These are phyloP conservation scores for Pardosa pseudoannulata DNA, from an alignment of 2,888 invertebrate species.

Conservation along the genomic window DNA sequence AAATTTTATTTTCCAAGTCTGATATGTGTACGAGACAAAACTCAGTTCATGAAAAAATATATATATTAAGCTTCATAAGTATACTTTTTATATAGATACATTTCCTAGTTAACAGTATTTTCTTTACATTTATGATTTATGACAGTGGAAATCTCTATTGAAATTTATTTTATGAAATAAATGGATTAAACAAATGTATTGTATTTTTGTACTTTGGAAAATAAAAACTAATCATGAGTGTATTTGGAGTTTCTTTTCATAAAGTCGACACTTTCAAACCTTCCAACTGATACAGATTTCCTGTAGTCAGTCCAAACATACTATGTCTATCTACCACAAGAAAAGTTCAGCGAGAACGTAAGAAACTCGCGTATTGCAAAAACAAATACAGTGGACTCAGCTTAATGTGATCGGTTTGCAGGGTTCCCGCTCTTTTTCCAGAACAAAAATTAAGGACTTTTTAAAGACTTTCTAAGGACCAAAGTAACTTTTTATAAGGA, in stretches of 20 bases:
- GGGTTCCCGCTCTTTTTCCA: too few species aligned
- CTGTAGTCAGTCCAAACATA: too few species aligned
- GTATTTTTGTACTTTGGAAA: constrained; percentile 72
- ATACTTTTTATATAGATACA: constrained; percentile 67
- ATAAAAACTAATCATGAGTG: constrained; percentile 64
- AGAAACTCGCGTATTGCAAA: too few species aligned
- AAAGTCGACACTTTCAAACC: too few species aligned
- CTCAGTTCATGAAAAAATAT: constrained; percentile 33
- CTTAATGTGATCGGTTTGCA: too few species aligned
- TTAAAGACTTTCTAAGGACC: too few species aligned
- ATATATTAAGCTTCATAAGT: constrained; percentile 55
- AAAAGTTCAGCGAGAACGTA: too few species aligned
- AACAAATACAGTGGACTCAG: too few species aligned
- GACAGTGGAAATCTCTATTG: constrained; percentile 47
- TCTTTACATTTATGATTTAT: constrained; percentile 66
- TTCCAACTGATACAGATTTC: too few species aligned
- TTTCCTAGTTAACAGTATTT: constrained; percentile 57
- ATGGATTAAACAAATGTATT: constrained; percentile 65
- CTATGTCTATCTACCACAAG: too few species aligned
- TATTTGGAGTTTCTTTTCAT: constrained; percentile 3
- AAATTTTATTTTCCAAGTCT: neutral
- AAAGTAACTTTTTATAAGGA: too few species aligned
- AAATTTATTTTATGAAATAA: constrained; percentile 67
- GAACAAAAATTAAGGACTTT: too few species aligned
- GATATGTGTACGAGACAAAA: constrained; percentile 23